These are phyloP conservation scores for Syngnathus rostellatus DNA, from an alignment of 2,797 vertebrate species.

Conservation along the genomic window DNA sequence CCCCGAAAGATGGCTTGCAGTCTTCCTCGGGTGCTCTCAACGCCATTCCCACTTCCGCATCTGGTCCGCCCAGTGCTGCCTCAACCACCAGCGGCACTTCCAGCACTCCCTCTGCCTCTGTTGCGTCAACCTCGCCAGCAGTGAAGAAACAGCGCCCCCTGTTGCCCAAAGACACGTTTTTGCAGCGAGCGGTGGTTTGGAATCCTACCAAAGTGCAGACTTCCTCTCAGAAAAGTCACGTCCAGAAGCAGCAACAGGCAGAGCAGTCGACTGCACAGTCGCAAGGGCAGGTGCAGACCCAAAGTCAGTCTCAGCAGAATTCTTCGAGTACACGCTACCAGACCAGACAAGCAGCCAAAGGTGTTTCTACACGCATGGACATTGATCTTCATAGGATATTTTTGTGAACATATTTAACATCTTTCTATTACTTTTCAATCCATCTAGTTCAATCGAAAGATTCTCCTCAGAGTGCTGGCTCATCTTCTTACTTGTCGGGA, in stretches of 20 bases:
- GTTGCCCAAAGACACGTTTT: conserved; percentile 87
- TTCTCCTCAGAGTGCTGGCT: conserved; percentile 72
- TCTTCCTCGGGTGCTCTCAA: conserved; percentile 63
- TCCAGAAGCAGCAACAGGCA: conserved; percentile 86
- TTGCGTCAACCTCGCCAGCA: conserved; percentile 45
- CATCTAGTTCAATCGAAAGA: conserved; percentile 88
- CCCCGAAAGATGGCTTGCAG: conserved; percentile 65
- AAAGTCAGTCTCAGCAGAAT: conserved; percentile 65
- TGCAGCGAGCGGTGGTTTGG: conserved; percentile 86
- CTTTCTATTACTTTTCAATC: conserved; percentile 9
- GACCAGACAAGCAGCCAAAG: conserved; percentile 95
- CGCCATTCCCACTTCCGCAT: conserved; percentile 59
- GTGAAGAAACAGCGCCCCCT: conserved; percentile 96
- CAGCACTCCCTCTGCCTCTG: conserved; percentile 26
- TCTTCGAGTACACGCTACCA: conserved; percentile 92
- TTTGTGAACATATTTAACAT: conserved; percentile 2
- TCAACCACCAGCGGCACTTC: conserved; percentile 62
- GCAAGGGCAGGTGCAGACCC: conserved; percentile 48
- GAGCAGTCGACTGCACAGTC: conserved; percentile 47
- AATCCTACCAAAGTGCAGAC: conserved; percentile 91
- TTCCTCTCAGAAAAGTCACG: conserved; percentile 93
- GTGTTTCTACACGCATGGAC: conserved; percentile 53
- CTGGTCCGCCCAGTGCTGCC: conserved; percentile 53
- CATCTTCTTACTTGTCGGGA: conserved; percentile 68
- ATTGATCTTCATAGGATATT: background rate